Evolutionary conservation across 1,140 invertebrate genomes (phyloP).

Genomic region (Trichonephila clavipes): DNA sequence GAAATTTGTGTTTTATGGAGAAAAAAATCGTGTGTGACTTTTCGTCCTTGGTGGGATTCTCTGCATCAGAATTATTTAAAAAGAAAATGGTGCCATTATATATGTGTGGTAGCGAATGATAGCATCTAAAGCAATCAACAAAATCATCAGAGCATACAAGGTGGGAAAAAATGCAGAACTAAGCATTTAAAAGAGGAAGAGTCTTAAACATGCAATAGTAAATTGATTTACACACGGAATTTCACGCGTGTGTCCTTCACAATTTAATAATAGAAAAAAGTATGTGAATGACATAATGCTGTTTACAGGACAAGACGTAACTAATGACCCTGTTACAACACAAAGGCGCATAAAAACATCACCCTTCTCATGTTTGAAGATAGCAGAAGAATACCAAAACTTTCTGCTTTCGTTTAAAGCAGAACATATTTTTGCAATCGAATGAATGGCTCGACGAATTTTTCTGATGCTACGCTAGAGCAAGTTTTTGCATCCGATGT

Average conservation of each 20-base stretch:
- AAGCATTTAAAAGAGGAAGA: background rate
- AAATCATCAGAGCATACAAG: background rate
- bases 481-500: too few relatives aligned
- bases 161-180: background rate
- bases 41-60: background rate
- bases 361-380: background rate
- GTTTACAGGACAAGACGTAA: background rate
- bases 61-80: background rate
- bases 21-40: background rate
- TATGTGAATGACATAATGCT: background rate
- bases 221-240: conserved; percentile 31
- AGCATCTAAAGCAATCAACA: background rate
- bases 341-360: background rate
- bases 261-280: background rate
- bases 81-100: background rate
- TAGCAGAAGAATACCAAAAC: background rate
- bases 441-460: too few relatives aligned
- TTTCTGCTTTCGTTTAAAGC: background rate
- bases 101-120: background rate
- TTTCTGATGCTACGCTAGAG: too few relatives aligned
- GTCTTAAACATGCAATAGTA: background rate
- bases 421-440: too few relatives aligned
- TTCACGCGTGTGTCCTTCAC: background rate
- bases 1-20: background rate
- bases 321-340: background rate